Percentiles rank a stretch among this genome's conserved stretches.
phyloP scores from a whole-genome alignment of 1,140 invertebrate species.

The Macrotrachela quadricornifera region DNA sequence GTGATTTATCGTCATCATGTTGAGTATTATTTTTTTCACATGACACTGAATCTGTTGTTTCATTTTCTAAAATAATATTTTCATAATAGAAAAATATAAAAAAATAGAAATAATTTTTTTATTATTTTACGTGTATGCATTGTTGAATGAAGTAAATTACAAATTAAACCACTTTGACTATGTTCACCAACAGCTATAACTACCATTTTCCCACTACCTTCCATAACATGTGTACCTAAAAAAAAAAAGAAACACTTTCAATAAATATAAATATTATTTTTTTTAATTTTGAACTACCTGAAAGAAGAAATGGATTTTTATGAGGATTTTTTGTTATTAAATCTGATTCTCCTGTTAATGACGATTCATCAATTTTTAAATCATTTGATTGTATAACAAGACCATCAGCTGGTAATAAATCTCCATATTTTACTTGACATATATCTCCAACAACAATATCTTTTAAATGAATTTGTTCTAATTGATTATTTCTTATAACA shows the following conservation, averaged over 20 bases:
- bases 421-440: slow-evolving; percentile 54
- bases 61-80: not conserved
- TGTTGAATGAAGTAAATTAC: slow-evolving; percentile 50
- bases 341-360: slow-evolving; percentile 93
- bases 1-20: slow-evolving; percentile 43
- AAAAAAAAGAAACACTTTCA: slow-evolving; percentile 3
- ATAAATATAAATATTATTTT: not conserved
- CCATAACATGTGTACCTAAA: slow-evolving; percentile 94
- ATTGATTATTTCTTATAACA: slow-evolving; percentile 70
- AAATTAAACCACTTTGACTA: slow-evolving; percentile 97
- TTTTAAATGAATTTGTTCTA: slow-evolving; percentile 76
- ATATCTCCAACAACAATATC: slow-evolving; percentile 97
- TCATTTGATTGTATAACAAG: slow-evolving; percentile 95
- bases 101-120: not conserved
- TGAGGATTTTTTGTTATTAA: slow-evolving; percentile 88
- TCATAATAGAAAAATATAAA: not conserved
- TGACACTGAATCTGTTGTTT: not conserved
- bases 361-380: slow-evolving; percentile 92
- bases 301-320: slow-evolving; percentile 84
- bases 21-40: not conserved
- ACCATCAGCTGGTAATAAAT: slow-evolving; percentile 89
- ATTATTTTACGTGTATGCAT: too few species aligned
- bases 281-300: slow-evolving; percentile 21
- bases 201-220: slow-evolving; percentile 96
- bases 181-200: slow-evolving; percentile 94